Evolutionary conservation across 1,140 invertebrate genomes (phyloP), one percentile per base, ranked within the genome.

Genomic region (Aphis craccivora): DNA sequence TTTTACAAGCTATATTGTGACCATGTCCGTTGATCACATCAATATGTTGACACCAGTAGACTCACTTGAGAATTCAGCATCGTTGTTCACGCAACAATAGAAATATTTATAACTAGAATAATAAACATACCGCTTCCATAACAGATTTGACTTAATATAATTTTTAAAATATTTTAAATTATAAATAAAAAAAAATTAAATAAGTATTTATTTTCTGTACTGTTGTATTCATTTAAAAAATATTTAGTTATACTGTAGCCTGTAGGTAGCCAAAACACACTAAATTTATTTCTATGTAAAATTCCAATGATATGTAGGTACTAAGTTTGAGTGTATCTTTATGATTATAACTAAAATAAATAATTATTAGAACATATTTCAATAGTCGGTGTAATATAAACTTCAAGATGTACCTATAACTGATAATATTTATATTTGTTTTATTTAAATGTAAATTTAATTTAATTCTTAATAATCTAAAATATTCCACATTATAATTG

Each of bases 31-130:
- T 90, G 37, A 90, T 90, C 89, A 67, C 53, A 83, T 81, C 76
- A 91, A 91, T 81, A 91, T 91, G 35, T 91, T 91, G 90, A 91
- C 90, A 76, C 25, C 67, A 91, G 55, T 48, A 48, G 45, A 87
- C 40, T 55, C 51, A 89, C 87, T 89, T 89, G 25, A 67, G 55
- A 90, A 90, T 90, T 90, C 37, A 23, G 37, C 14, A 55, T 90
- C 53, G 89, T 90, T 89, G 88, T 89, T 37, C 53, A n/a, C 40
- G 53, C 55, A 60, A 90, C 89, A 67, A 67, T 90, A 90, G 55
- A 14, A 67, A 30, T 67, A 90, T 67, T 90, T 60, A 40, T 43
- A 40, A 40, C 25, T 30, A 60, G 37, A 90, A 90, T n/a, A 90
- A 53, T 35, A n/a, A 53, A 23, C 25, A 30, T 18, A 67, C 14